phyloP scores from a whole-genome alignment of 2,113 vertebrate species.

The Rhodinocichla rosea region DNA sequence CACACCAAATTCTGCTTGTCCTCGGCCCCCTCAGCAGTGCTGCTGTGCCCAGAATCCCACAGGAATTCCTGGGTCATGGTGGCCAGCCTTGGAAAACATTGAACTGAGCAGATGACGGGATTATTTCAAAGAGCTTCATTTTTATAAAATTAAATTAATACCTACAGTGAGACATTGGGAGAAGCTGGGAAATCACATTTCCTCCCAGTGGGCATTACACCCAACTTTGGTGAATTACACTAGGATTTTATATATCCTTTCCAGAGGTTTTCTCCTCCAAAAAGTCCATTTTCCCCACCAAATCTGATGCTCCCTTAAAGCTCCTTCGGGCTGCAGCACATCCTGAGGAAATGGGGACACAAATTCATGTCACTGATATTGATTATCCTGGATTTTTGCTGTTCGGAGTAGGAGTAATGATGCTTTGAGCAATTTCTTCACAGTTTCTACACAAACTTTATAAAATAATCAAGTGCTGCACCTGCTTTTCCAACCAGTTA shows the following conservation, averaged over 20 bases:
- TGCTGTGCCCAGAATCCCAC: neutral
- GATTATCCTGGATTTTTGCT: neutral
- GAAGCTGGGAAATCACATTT: neutral
- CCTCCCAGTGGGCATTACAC: neutral
- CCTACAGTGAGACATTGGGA: rapidly evolving
- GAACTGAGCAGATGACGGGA: neutral
- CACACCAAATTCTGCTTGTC: rapidly evolving
- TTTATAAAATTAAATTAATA: neutral
- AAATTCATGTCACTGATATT: rapidly evolving
- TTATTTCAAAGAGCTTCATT: neutral
- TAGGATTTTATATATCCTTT: neutral
- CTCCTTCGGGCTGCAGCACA: neutral
- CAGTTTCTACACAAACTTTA: neutral
- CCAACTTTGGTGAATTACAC: neutral
- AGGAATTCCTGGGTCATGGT: neutral
- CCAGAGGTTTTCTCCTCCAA: neutral
- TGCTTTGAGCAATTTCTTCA: neutral
- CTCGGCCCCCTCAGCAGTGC: neutral
- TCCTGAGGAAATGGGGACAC: neutral
- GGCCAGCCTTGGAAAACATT: neutral
- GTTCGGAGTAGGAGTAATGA: neutral
- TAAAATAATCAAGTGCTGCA: neutral
- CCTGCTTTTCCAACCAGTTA: neutral
- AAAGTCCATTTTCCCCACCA: neutral
- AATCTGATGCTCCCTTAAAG: neutral